A percentile compares a stretch with the other conserved stretches of the same genome.
These are phyloP conservation scores for Tiaroga cobitis DNA, from an alignment of 2,797 vertebrate genomes.

Conservation along the genomic window DNA sequence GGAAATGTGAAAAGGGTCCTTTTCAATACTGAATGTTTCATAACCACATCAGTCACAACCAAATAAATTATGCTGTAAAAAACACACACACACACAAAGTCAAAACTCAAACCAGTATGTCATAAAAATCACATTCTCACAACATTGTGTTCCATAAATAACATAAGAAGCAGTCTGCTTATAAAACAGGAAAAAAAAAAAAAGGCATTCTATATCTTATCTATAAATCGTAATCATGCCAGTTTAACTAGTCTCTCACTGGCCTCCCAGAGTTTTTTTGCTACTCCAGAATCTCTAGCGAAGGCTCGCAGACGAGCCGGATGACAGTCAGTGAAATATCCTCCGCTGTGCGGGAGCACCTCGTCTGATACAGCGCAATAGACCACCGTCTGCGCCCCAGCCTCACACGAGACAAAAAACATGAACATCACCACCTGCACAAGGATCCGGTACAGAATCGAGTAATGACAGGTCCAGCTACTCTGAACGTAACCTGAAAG, in stretches of 20 bases:
- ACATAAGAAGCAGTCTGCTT: neutral
- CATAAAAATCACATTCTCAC: neutral
- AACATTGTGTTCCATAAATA: slow-evolving; percentile 7
- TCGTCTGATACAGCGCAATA: slow-evolving; percentile 80
- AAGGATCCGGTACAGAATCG: slow-evolving; percentile 78
- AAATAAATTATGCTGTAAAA: slow-evolving; percentile 10
- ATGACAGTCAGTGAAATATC: slow-evolving; percentile 80
- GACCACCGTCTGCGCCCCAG: slow-evolving; percentile 80
- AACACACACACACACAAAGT: neutral
- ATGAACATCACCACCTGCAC: slow-evolving; percentile 83
- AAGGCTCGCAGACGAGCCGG: slow-evolving; percentile 73
- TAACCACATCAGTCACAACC: neutral
- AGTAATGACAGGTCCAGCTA: slow-evolving; percentile 80
- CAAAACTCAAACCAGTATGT: neutral
- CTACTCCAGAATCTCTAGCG: slow-evolving; percentile 79
- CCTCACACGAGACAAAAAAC: slow-evolving; percentile 80
- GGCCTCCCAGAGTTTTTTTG: slow-evolving; percentile 85
- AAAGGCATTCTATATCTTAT: too few relatives aligned
- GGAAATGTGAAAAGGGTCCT: too few relatives aligned
- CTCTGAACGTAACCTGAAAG: slow-evolving; percentile 80
- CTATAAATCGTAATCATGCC: slow-evolving; percentile 61
- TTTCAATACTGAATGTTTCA: neutral
- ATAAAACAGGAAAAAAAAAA: neutral
- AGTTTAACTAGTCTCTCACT: slow-evolving; percentile 82
- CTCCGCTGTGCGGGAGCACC: slow-evolving; percentile 73